phyloP scores from a whole-genome alignment of 2,113 vertebrate species.

The Cyphomyrus discorhynchus region DNA sequence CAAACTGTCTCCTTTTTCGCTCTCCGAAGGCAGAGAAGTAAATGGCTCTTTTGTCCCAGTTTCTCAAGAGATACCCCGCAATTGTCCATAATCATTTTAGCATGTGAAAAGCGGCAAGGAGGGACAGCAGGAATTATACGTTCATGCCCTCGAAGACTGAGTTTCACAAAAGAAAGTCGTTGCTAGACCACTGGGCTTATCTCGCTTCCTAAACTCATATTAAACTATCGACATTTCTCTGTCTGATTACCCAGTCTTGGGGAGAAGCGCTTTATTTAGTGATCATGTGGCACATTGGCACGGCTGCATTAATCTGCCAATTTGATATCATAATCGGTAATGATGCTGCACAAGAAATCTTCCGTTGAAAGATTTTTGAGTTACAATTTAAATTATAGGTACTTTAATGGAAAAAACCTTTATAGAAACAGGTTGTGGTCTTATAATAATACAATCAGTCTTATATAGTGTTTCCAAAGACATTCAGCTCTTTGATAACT shows the following conservation, averaged over 20 bases:
- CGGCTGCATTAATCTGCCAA: background rate
- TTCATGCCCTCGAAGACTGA: conserved; percentile 10
- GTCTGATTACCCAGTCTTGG: background rate
- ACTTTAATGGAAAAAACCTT: background rate
- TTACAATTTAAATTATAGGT: background rate
- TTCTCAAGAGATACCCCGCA: conserved; percentile 12
- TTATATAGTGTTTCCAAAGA: background rate
- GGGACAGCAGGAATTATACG: background rate
- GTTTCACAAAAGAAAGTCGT: conserved; percentile 17
- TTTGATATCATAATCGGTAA: conserved; percentile 7
- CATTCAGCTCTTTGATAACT: background rate
- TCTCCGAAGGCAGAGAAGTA: conserved; percentile 7
- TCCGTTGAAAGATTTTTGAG: background rate
- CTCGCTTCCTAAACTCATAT: background rate
- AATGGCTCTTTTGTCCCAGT: conserved; percentile 19
- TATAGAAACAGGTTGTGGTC: background rate
- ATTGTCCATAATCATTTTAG: conserved; percentile 22
- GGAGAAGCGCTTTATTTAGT: background rate
- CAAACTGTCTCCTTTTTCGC: conserved; percentile 7
- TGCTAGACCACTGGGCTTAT: background rate
- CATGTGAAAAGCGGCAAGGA: conserved; percentile 12
- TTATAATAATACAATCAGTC: background rate
- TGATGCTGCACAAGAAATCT: background rate
- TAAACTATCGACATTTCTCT: background rate
- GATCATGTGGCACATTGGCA: background rate